Percentiles rank a stretch among this genome's conserved stretches.
Evolutionary conservation across 2,113 vertebrate genomes (phyloP).

Genomic region (Erpornis zantholeuca): DNA sequence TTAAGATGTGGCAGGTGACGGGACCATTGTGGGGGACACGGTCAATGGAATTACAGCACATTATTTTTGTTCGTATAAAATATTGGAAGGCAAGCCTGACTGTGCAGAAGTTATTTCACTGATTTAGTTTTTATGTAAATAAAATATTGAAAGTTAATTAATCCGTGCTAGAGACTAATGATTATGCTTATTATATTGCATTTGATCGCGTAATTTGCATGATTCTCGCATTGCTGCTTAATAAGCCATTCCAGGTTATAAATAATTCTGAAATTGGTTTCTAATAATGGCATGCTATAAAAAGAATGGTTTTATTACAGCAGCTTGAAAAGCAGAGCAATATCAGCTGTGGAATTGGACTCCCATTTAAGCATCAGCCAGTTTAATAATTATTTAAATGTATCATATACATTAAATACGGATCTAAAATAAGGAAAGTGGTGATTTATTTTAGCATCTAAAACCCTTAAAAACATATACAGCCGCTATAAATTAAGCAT

Average conservation of each 20-base stretch:
- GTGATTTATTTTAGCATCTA: constrained; percentile 64
- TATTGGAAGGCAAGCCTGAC: constrained; percentile 82
- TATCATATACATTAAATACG: constrained; percentile 55
- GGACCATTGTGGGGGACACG: constrained; percentile 83
- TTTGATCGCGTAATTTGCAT: constrained; percentile 91
- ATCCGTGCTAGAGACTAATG: constrained; percentile 88
- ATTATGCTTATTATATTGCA: constrained; percentile 91
- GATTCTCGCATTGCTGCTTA: constrained; percentile 91
- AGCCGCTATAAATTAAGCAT: constrained; percentile 62
- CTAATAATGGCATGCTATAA: constrained; percentile 88
- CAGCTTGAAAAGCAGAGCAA: constrained; percentile 71
- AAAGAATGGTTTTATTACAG: constrained; percentile 83
- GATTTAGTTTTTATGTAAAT: constrained; percentile 95
- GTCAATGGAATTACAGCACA: constrained; percentile 77
- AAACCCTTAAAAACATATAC: constrained; percentile 61
- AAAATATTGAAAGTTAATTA: constrained; percentile 84
- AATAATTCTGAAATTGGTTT: constrained; percentile 89
- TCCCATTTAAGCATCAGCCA: constrained; percentile 67
- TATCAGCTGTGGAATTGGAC: constrained; percentile 66
- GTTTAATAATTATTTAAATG: constrained; percentile 74
- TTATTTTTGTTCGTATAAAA: constrained; percentile 82
- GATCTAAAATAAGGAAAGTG: constrained; percentile 48
- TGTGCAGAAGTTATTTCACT: constrained; percentile 86
- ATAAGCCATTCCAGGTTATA: constrained; percentile 90
- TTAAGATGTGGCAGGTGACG: constrained; percentile 95